Evolutionary conservation across 23 tunicate species (phyloP), one percentile per base, ranked within the genome.

Genomic region (Ciona savignyi): DNA sequence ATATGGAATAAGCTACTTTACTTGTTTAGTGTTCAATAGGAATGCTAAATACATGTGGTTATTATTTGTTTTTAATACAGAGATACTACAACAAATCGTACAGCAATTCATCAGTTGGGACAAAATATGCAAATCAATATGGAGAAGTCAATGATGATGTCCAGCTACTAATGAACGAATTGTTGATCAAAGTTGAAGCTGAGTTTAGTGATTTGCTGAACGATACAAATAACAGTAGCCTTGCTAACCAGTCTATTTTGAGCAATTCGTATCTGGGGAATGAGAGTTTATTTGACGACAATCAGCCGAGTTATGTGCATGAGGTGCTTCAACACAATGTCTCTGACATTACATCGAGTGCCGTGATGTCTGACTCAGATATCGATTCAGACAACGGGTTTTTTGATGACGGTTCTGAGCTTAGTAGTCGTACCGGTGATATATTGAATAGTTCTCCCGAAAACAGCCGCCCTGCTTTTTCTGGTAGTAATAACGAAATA

Each of bases 61-160:
- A n/a, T n/a, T n/a, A n/a, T n/a, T n/a, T n/a, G n/a, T n/a, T n/a
- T n/a, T n/a, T n/a, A n/a, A n/a, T n/a, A n/a, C n/a, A n/a, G n/a
- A n/a, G n/a, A n/a, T n/a, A n/a, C n/a, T n/a, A n/a, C n/a, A n/a
- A n/a, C n/a, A n/a, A n/a, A n/a, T n/a, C n/a, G n/a, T n/a, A n/a
- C n/a, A n/a, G n/a, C 56, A 42, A 42, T 15, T 15, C 9, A 42
- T 9, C 56, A 42, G 56, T 42, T 42, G 56, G 56, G 9, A 42
- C 56, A 6, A 42, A 42, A 42, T 42, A 9, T 15, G 11, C 56
- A 70, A 71, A 25, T 30, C 73, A 68, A 78, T 67, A 51, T 29
- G 3, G n/a, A n/a, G n/a, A n/a, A n/a, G 33, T 42, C 20, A 32
- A 48, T 25, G 32, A 32, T 33, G 72, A 31, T 32, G 73, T 69